phyloP scores from a whole-genome alignment of 1,140 invertebrate genomes.

The Drosophila kohkoa region DNA sequence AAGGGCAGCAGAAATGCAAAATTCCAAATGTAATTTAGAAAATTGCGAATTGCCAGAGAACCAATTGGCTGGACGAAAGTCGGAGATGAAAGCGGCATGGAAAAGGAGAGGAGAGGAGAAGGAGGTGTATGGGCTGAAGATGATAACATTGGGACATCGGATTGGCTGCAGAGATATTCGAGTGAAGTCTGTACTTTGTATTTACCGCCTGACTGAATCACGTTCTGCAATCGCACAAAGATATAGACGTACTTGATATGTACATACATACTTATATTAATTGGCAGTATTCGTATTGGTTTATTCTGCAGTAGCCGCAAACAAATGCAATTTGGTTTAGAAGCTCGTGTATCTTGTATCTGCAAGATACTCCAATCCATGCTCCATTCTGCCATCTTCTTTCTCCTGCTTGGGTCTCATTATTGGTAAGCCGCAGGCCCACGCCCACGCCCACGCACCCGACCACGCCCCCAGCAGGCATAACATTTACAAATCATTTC shows the following conservation, averaged over 20 bases:
- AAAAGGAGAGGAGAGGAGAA: background rate
- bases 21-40: conserved; percentile 77
- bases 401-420: conserved; percentile 1
- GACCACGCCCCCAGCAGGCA: background rate
- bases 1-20: conserved; percentile 61
- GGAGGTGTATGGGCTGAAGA: background rate
- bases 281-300: conserved; percentile 48
- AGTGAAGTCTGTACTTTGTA: too few relatives aligned
- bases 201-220: conserved; percentile 36
- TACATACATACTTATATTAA: conserved; percentile 51
- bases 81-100: background rate
- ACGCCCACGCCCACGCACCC: background rate
- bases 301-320: conserved; percentile 26
- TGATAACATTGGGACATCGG: background rate
- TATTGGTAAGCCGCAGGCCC: background rate
- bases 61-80: conserved; percentile 9
- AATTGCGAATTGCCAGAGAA: conserved; percentile 56
- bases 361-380: conserved; percentile 12
- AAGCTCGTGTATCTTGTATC: conserved; percentile 16
- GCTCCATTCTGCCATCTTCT: background rate
- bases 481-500: conserved; percentile 12
- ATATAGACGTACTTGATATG: conserved; percentile 12
- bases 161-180: conserved; percentile 2
- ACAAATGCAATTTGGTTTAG: conserved; percentile 31
- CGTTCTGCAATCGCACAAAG: conserved; percentile 30